Conservation (phyloP, 2,113 vertebrate species). For the Xiphorhynchus elegans region DNA sequence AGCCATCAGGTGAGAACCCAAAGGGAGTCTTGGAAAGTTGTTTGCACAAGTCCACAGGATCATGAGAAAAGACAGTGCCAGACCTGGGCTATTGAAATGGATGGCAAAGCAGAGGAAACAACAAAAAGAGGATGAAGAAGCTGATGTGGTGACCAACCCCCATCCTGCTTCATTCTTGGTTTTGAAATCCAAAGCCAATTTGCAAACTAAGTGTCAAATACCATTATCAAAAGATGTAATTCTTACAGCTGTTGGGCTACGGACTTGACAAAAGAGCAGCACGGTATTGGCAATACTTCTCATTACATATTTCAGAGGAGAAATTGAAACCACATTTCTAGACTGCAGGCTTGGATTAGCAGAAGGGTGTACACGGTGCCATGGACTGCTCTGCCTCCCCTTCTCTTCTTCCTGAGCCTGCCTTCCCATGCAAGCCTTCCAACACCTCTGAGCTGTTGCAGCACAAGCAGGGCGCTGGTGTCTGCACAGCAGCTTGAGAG, state of each 20-base stretch:
- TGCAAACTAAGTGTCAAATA: conserved; percentile 15
- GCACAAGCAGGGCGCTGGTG: rapidly evolving
- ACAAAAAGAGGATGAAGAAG: background rate
- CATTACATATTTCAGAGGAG: conserved; percentile 24
- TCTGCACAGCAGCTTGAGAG: background rate
- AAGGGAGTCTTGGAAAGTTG: background rate
- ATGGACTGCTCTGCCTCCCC: background rate
- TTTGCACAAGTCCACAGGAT: background rate
- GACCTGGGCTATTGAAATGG: background rate
- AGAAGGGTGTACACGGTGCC: background rate
- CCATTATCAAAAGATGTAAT: background rate
- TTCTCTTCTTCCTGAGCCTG: background rate
- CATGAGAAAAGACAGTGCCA: background rate
- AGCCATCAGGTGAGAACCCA: background rate
- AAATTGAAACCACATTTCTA: conserved; percentile 62
- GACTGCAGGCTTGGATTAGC: background rate
- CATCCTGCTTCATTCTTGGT: background rate
- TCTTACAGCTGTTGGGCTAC: background rate
- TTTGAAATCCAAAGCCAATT: conserved; percentile 27
- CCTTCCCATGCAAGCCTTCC: background rate
- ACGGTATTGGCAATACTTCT: background rate
- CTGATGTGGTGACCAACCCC: background rate
- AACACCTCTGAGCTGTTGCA: background rate
- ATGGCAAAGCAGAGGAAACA: background rate
- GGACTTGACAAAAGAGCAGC: background rate